Conservation (phyloP, 2,888 invertebrate species). For the Tridacna crocea region DNA sequence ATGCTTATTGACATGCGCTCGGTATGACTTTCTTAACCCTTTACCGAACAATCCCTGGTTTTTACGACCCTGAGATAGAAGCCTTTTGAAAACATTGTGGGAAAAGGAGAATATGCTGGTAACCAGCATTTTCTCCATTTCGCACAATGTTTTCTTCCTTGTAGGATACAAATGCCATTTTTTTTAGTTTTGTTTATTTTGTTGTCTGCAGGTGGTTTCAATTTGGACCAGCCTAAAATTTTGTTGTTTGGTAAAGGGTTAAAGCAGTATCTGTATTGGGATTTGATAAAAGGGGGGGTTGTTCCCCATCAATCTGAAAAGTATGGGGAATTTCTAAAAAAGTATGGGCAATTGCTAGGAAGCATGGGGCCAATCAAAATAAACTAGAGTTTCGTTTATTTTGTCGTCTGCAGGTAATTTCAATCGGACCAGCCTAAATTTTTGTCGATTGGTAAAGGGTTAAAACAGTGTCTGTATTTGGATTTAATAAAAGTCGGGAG, state of each 20-base stretch:
- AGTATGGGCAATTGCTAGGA: too few species aligned
- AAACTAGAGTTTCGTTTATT: too few species aligned
- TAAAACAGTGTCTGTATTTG: too few species aligned
- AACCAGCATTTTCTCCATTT: neutral
- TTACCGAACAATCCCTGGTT: neutral
- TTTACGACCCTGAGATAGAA: neutral
- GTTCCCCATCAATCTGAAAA: too few species aligned
- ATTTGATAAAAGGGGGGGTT: too few species aligned
- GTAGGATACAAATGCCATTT: neutral
- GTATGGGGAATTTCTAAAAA: too few species aligned
- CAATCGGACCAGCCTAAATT: neutral
- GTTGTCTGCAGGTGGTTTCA: neutral
- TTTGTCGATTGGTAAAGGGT: neutral
- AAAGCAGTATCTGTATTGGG: too few species aligned
- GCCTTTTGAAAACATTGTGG: neutral
- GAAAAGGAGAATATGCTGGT: neutral
- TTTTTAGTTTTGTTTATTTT: neutral
- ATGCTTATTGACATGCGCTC: too few species aligned
- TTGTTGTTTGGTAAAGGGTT: neutral
- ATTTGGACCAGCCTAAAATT: neutral
- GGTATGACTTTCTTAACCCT: neutral
- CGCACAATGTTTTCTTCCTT: neutral
- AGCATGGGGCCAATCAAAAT: too few species aligned
- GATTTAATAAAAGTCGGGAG: too few species aligned
- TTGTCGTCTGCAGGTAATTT: too few species aligned